Conservation (phyloP, 1,140 invertebrate species). For the Musca vetustissima region DNA sequence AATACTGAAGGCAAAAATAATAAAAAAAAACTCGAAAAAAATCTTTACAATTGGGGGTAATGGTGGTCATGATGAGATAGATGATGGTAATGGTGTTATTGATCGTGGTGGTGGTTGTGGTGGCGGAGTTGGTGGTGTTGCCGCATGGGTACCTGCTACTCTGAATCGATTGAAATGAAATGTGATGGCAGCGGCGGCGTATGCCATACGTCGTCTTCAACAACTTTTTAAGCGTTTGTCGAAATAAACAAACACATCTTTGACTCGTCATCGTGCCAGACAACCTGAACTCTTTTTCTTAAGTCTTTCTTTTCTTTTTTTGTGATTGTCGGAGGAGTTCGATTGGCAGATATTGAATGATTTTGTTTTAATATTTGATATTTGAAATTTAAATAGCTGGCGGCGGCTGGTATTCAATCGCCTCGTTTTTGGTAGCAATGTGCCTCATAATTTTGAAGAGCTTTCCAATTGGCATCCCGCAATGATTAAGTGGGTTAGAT, state of each 20-base stretch:
- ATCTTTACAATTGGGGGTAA: background rate
- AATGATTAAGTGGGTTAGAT: background rate
- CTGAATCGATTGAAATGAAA: no score
- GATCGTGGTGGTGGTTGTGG: background rate
- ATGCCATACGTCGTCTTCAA: conserved; percentile 13
- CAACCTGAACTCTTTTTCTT: no score
- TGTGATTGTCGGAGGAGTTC: no score
- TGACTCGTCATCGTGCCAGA: no score
- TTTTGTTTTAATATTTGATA: conserved; percentile 18
- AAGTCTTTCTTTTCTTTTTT: no score
- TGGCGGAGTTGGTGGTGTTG: background rate
- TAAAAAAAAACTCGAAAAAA: background rate
- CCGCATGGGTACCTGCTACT: background rate
- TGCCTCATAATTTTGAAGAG: conserved; percentile 19
- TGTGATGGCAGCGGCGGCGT: conserved; percentile 5
- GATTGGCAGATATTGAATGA: no score
- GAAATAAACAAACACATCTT: no score
- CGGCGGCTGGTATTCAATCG: conserved; percentile 15
- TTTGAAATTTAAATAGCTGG: conserved; percentile 20
- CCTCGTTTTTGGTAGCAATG: conserved; percentile 13
- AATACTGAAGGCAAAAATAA: background rate
- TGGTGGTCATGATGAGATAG: background rate
- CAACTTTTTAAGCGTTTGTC: no score
- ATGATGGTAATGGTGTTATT: conserved; percentile 3
- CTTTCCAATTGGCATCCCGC: conserved; percentile 21